phyloP scores from a whole-genome alignment of 2,113 vertebrate species.

The Maccullochella peelii region DNA sequence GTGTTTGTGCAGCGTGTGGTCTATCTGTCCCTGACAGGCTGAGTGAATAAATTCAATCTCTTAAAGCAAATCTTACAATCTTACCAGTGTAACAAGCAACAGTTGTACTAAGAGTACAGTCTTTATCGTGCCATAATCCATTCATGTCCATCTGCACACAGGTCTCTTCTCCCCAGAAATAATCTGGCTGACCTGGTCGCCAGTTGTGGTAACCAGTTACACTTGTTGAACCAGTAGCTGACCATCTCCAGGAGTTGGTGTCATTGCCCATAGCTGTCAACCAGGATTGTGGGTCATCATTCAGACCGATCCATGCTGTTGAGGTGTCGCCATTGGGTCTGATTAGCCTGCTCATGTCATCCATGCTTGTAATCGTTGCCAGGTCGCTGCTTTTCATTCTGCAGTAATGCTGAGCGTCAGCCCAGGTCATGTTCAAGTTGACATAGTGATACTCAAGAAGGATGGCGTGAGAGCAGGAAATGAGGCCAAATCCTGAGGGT shows the following conservation, averaged over 20 bases:
- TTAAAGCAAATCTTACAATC: not conserved
- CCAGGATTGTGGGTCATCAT: constrained; percentile 33
- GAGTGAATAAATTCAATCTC: too few relatives aligned
- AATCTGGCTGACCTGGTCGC: accelerated
- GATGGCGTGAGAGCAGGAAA: not conserved
- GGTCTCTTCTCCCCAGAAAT: accelerated
- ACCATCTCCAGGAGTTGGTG: constrained; percentile 54
- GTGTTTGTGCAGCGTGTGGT: too few relatives aligned
- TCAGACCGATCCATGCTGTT: constrained; percentile 44
- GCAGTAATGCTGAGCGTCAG: constrained; percentile 28
- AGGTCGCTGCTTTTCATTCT: constrained; percentile 39
- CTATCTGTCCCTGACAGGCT: too few relatives aligned
- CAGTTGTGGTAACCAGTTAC: not conserved
- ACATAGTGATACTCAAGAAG: not conserved
- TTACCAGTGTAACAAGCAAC: constrained; percentile 6
- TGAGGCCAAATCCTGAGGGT: constrained; percentile 20
- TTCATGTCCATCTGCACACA: accelerated
- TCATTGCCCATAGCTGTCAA: not conserved
- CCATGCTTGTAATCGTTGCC: constrained; percentile 11
- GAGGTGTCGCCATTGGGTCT: accelerated
- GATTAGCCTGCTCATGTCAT: not conserved
- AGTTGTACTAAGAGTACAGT: accelerated
- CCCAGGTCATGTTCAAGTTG: accelerated
- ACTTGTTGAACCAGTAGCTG: not conserved
- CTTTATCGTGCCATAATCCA: accelerated